These are phyloP conservation scores for Caenorhabditis macrosperma DNA, from an alignment of 2,888 invertebrate species.

Conservation along the genomic window DNA sequence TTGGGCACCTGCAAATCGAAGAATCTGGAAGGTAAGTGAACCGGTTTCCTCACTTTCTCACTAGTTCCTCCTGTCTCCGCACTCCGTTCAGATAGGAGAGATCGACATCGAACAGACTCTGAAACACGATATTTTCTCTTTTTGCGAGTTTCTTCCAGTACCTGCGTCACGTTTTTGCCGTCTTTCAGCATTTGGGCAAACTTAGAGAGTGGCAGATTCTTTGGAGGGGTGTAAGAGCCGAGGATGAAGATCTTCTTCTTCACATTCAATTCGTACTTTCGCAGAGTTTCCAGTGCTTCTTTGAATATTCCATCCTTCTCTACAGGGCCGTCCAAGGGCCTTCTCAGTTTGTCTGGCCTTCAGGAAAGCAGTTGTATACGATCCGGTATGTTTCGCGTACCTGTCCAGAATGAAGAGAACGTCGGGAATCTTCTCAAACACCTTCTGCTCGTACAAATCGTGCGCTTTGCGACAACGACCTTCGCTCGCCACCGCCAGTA, in stretches of 20 bases:
- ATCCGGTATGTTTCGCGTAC: background rate
- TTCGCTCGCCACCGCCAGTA: constrained; percentile 26
- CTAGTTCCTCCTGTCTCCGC: constrained; percentile 28
- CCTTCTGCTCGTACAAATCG: constrained; percentile 30
- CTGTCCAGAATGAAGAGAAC: constrained; percentile 57
- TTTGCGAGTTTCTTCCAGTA: background rate
- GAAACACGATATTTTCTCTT: background rate
- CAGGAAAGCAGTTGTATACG: background rate
- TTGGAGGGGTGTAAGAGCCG: constrained; percentile 41
- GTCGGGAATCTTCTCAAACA: constrained; percentile 48
- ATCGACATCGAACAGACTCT: constrained; percentile 30
- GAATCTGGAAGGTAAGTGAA: background rate
- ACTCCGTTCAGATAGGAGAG: constrained; percentile 43
- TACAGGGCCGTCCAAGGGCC: constrained; percentile 10
- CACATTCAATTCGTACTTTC: constrained; percentile 50
- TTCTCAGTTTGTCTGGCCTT: constrained; percentile 33
- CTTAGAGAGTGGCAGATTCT: constrained; percentile 21
- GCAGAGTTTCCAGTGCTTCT: constrained; percentile 35
- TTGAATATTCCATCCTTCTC: constrained; percentile 38
- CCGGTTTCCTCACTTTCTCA: constrained; percentile 16
- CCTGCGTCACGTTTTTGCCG: constrained; percentile 18
- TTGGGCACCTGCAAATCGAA: constrained; percentile 50
- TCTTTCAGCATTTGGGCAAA: constrained; percentile 37
- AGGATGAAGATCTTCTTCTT: constrained; percentile 56
- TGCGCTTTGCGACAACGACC: constrained; percentile 30